A percentile compares a stretch with the other conserved stretches of the same genome.
phyloP scores from a whole-genome alignment of 2,113 vertebrate species.

The Hoplias malabaricus region DNA sequence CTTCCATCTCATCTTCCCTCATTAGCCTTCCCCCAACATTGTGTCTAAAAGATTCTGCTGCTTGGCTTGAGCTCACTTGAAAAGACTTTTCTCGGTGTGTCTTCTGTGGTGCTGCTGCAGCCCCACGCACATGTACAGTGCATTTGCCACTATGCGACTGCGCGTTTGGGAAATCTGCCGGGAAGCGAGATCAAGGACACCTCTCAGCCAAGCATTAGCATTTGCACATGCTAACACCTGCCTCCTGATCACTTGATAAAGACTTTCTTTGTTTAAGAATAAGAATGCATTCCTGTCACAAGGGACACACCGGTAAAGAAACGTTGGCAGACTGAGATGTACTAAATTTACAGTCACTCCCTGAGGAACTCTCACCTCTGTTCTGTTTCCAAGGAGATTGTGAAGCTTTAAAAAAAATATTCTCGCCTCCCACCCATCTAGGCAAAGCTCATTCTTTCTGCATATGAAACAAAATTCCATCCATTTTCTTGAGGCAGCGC shows the following conservation, averaged over 20 bases:
- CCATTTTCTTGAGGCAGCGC: not conserved
- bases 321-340: not conserved
- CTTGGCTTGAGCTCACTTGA: not conserved
- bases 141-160: slow-evolving; percentile 37
- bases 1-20: not conserved
- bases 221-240: not conserved
- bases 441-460: not conserved
- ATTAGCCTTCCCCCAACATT: not conserved
- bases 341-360: not conserved
- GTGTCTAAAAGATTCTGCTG: not conserved
- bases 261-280: not conserved
- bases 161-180: not conserved
- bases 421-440: not conserved
- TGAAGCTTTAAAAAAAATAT: not conserved
- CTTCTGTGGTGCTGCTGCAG: slow-evolving; percentile 2
- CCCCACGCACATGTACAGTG: not conserved
- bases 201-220: not conserved
- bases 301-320: not conserved
- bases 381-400: slow-evolving; percentile 30
- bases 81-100: not conserved
- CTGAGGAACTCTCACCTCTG: not conserved
- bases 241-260: not conserved
- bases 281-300: not conserved
- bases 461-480: not conserved
- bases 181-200: not conserved